Percentiles rank a stretch among this genome's conserved stretches.
Evolutionary conservation across 2,888 invertebrate species (phyloP).

Genomic region (Lydus trimaculatus): DNA sequence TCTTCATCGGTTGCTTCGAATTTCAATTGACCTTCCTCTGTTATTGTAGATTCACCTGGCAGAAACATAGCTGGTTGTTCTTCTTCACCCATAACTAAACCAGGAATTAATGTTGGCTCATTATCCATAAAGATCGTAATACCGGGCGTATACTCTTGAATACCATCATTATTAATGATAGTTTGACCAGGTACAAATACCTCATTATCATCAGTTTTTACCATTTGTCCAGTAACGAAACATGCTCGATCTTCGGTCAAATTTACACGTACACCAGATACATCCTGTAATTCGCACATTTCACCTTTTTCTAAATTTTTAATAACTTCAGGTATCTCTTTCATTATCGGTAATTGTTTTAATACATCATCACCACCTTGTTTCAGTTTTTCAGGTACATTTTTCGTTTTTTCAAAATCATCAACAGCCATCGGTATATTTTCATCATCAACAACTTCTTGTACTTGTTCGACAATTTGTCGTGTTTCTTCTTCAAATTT

Average conservation of each 20-base stretch:
- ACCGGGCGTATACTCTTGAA: conserved; percentile 78
- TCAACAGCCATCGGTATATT: conserved; percentile 63
- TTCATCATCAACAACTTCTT: conserved; percentile 61
- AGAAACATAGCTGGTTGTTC: conserved; percentile 55
- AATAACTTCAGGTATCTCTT: conserved; percentile 69
- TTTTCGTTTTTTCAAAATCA: conserved; percentile 66
- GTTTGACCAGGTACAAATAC: conserved; percentile 73
- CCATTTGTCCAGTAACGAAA: conserved; percentile 81
- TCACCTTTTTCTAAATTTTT: conserved; percentile 68
- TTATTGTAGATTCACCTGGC: conserved; percentile 56
- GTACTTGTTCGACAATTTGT: conserved; percentile 75
- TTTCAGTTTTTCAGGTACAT: conserved; percentile 67
- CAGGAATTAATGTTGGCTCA: conserved; percentile 80
- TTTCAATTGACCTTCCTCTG: conserved; percentile 54
- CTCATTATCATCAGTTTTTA: conserved; percentile 65
- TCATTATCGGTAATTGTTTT: conserved; percentile 67
- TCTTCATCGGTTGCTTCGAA: conserved; percentile 55
- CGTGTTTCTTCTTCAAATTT: conserved; percentile 76
- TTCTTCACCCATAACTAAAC: conserved; percentile 73
- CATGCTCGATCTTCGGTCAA: conserved; percentile 69
- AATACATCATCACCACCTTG: conserved; percentile 63
- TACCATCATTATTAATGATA: conserved; percentile 73
- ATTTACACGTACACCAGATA: conserved; percentile 66
- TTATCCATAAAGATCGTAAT: conserved; percentile 78
- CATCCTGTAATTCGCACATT: conserved; percentile 66